Conservation (phyloP, 2,113 vertebrate species). For the Equus quagga region DNA sequence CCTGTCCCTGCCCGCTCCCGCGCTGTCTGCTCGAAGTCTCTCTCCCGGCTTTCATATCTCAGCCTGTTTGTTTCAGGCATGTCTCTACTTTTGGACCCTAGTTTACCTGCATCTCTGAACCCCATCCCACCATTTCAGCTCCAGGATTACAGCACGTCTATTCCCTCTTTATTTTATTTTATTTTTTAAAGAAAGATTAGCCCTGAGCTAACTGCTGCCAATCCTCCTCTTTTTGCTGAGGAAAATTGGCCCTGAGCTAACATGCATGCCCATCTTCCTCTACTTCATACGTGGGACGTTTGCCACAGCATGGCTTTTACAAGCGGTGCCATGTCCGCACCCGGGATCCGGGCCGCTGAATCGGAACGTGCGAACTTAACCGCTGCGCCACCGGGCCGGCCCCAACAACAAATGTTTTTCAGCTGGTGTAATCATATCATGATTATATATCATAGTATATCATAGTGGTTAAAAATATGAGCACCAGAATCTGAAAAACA, state of each 20-base stretch:
- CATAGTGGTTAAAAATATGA: not conserved
- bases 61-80: not conserved
- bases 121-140: not conserved
- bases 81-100: not conserved
- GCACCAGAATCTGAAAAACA: slow-evolving; percentile 16
- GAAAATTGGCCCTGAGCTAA: too few relatives aligned
- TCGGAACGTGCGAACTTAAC: too few relatives aligned
- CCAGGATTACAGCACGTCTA: not conserved
- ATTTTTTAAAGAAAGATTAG: too few relatives aligned
- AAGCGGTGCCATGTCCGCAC: too few relatives aligned
- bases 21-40: not conserved
- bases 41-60: not conserved
- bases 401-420: not conserved
- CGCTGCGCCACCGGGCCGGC: too few relatives aligned
- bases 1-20: not conserved
- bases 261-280: too few relatives aligned
- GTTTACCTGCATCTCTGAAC: not conserved
- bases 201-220: too few relatives aligned
- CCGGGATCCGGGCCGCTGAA: too few relatives aligned
- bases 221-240: too few relatives aligned
- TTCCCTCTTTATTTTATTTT: not conserved
- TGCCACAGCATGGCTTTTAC: too few relatives aligned
- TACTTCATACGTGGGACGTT: too few relatives aligned
- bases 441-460: not conserved
- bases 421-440: not conserved